Percentiles rank a stretch among this genome's conserved stretches.
These are phyloP conservation scores for Leiothrix lutea DNA, from an alignment of 2,113 vertebrate species.

Conservation along the genomic window DNA sequence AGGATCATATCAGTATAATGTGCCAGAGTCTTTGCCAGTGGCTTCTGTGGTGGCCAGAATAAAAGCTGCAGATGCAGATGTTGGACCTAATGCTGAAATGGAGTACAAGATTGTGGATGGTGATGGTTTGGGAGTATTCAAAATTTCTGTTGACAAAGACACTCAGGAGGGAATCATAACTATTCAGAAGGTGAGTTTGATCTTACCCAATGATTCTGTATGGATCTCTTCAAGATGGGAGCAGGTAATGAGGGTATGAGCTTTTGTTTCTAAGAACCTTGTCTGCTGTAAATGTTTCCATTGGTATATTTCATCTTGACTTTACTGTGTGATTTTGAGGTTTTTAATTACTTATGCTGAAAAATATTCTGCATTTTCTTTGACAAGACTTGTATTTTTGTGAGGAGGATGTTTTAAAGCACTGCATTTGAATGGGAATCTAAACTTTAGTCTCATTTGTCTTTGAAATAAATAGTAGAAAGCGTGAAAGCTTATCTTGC, in stretches of 20 bases:
- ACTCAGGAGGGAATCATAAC: conserved; percentile 92
- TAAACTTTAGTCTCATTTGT: neutral
- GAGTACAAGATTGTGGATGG: conserved; percentile 94
- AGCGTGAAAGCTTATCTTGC: neutral
- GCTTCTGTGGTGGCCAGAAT: conserved; percentile 89
- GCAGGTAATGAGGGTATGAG: neutral
- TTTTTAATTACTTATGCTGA: neutral
- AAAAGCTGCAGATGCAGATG: conserved; percentile 89
- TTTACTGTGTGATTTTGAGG: neutral
- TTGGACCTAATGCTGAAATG: conserved; percentile 92
- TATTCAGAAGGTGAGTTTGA: conserved; percentile 83
- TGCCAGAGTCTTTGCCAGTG: conserved; percentile 87
- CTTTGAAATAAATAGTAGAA: neutral
- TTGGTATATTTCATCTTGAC: neutral
- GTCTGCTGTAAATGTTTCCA: neutral
- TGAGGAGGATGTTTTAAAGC: neutral
- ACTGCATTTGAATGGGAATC: neutral
- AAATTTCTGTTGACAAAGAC: conserved; percentile 89
- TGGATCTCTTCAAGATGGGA: neutral
- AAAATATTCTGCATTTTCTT: neutral
- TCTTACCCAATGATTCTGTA: neutral
- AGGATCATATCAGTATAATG: conserved; percentile 92
- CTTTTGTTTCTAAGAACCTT: neutral
- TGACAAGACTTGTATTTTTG: neutral
- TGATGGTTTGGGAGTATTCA: conserved; percentile 86